Evolutionary conservation across 2,113 vertebrate species (phyloP), one percentile per base, ranked within the genome.

Genomic region (Psilopogon haemacephalus): DNA sequence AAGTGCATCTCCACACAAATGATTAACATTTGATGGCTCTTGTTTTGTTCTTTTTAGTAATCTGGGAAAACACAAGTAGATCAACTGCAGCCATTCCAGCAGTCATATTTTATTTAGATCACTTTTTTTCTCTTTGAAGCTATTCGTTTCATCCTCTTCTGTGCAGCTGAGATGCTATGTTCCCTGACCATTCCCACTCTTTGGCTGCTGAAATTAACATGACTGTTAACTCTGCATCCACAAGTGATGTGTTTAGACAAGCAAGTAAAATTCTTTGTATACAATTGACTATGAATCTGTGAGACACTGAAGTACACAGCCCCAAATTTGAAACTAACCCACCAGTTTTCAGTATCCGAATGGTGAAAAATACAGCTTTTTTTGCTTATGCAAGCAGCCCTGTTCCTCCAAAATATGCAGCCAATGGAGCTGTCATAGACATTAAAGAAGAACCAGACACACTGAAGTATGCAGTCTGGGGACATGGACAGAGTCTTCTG

Each of bases 71-170:
- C 60, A 94, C 55, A 46, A 68, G 40, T 37, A 89, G 86, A 87
- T 91, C 89, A 89, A 87, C 84, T 71, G 52, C 64, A 94, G 60
- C 52, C 27, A 58, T 75, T 77, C 58, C 55, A 76, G 46, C 16
- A 50, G 71, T 74, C 32, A 79, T 93, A 27, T 87, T 95, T 94
- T 92, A 91, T 95, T 94, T 85, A 87, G 87, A 32, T 72, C 15
- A 63, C 24, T 55, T 76, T 55, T 78, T 93, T 87, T 94, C 42
- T 84, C 80, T 95, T 95, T 93, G 89, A 91, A 92, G 84, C 11
- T 82, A 15, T 63, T 46, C 56, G 76, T 96, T 92, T 95, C 71
- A 92, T 85, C 84, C 33, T 84, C 23, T 38, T 84, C 84, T 56
- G 28, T 71, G 68, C 68, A 72, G 59, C 60, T 79, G 84, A 80